A percentile compares a stretch with the other conserved stretches of the same genome.
Evolutionary conservation across 2,888 invertebrate species (phyloP).

Genomic region (Folsomia manolachei): DNA sequence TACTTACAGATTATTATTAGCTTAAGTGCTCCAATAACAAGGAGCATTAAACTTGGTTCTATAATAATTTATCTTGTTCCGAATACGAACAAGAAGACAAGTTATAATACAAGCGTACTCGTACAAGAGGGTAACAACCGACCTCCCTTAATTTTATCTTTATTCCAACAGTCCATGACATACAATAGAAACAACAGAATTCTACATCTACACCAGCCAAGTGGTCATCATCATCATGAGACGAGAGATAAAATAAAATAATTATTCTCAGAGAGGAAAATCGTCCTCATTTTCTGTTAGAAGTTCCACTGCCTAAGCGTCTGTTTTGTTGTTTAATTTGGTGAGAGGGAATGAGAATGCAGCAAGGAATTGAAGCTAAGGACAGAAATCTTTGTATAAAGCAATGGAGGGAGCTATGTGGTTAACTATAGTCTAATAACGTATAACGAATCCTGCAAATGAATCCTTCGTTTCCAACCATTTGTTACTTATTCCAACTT

Average conservation of each 20-base stretch:
- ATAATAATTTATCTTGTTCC: not conserved
- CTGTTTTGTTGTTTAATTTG: too few species aligned
- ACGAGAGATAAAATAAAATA: not conserved
- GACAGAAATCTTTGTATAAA: not conserved
- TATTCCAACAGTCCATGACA: not conserved
- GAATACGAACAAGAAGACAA: not conserved
- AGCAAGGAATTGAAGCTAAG: not conserved
- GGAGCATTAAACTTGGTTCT: not conserved
- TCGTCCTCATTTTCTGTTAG: too few species aligned
- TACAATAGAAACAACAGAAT: not conserved
- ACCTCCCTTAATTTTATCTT: not conserved
- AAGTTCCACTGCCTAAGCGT: too few species aligned
- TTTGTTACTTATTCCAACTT: too few species aligned
- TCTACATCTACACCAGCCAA: too few species aligned
- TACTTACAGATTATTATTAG: slow-evolving; percentile 6
- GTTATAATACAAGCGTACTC: too few species aligned
- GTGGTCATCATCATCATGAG: not conserved
- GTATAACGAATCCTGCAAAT: too few species aligned
- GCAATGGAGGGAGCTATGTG: too few species aligned
- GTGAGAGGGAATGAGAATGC: too few species aligned
- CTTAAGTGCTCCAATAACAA: slow-evolving; percentile 8
- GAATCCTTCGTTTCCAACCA: too few species aligned
- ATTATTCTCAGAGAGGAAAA: not conserved
- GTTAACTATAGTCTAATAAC: too few species aligned
- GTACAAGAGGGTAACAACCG: not conserved